Base-by-base conservation (phyloP, 2,888 invertebrate species). In the Chromoteleia sp. region DNA sequence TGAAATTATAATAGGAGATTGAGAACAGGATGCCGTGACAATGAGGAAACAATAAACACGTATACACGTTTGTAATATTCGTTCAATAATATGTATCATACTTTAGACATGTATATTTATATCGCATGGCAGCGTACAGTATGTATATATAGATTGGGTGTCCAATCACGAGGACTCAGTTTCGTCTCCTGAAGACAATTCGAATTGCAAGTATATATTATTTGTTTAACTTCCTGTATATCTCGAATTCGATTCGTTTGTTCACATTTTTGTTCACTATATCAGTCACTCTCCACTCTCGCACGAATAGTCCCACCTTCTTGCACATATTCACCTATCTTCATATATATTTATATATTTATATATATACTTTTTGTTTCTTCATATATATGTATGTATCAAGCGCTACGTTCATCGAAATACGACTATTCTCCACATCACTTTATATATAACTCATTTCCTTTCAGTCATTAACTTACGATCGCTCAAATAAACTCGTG, bases 121-220 rank as follows among this genome's bases (percentile, higher is more conserved):
- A 91, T 89, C 87, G 87, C 88, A 91, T 91, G 91, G 91, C 91
- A 91, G 91, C 91, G 89, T 91, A 91, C 90, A 90, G 88, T 90
- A 88, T 91, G 87, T 91, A 88, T 78, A 88, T 90, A 89, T 89
- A 88, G 85, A 87, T 90, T 88, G 88, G 87, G 88, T 89, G 89
- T 89, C 88, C 89, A 90, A 90, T 68, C 88, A 89, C 86, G 87
- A 89, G 87, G 88, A 90, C 88, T 81, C 83, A 83, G 84, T 75
- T 85, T 84, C 79, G 68, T 82, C 74, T 83, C 80, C 68, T 58
- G 33, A 77, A 82, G 79, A 79, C 71, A 68, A 65, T 63, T 48
- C 67, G 67, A 81, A 63, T 79, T 65, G 59, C 82, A 83, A 83
- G 36, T 76, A 80, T 73, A 81, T 85, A 83, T 74, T 83, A 76